Base-by-base conservation (phyloP, 2,113 vertebrate species). In the Etheostoma cragini region DNA sequence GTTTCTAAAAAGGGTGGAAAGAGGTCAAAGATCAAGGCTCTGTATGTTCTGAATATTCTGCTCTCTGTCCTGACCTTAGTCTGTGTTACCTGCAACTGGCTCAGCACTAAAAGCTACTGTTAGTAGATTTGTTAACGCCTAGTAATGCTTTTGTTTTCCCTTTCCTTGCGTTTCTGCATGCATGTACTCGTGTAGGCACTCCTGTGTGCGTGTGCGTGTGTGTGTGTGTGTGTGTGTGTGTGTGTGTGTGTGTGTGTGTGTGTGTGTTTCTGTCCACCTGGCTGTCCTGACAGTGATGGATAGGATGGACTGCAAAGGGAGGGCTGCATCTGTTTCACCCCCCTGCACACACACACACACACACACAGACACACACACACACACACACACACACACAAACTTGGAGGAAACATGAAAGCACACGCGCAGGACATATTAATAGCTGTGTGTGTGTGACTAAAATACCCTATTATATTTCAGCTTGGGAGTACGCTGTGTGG, bases 231-330 rank as follows among this genome's bases (percentile, higher is more conserved):
- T 77, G 22, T 75, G 49, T 69, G 12, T 64, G 26, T 63, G 13
- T 45, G 66, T 71, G 17, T 67, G 13, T 66, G n/a, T 72, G 45
- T 75, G 42, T 53, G 30, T 64, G 17, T 72, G 30, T 62, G 66
- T 33, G 24, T 72, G 54, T 56, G 54, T 77, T 46, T 75, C 24
- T 17, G 13, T 74, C 70, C 76, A 78, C 72, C 80, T 80, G 53
- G 60, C 10, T 1, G 30, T 52, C 24, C 62, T 78, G 78, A 78
- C 83, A 71, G 61, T 89, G 88, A 91, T 71, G 50, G 74, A 87
- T 88, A n/a, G 81, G 63, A 42, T 4, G 0, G 5, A 64, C 80
- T 53, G 63, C 72, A 70, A 62, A 85, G 46, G 54, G 3, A 52
- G 30, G 64, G 33, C 66, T 64, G 72, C 72, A 72, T 85, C 72